Evolutionary conservation across 30 jellyfish, hydroid and myxozoan genomes (phyloP).

Genomic region (Morbakka virulenta): DNA sequence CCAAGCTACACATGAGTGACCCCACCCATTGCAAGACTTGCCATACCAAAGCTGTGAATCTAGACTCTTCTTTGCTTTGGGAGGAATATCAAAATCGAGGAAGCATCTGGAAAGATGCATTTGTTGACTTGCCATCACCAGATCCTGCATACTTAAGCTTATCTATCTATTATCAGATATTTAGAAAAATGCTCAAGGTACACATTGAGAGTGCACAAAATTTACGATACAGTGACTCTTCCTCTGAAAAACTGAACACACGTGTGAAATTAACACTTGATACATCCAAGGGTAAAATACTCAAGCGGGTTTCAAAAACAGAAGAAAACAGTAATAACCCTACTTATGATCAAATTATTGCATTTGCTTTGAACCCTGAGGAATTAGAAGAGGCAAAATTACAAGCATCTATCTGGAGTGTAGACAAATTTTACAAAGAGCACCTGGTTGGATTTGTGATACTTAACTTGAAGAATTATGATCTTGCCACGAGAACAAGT

Average conservation of each 20-base stretch:
- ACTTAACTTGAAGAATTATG: conserved; percentile 23
- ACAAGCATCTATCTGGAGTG: conserved; percentile 57
- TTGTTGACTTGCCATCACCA: too few relatives aligned
- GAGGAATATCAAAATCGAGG: too few relatives aligned
- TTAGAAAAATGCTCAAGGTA: too few relatives aligned
- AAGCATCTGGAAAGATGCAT: too few relatives aligned
- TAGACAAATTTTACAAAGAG: conserved; percentile 63
- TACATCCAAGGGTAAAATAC: conserved; percentile 47
- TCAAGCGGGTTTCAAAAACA: conserved; percentile 24
- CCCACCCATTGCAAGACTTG: too few relatives aligned
- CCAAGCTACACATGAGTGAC: too few relatives aligned
- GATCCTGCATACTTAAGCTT: too few relatives aligned
- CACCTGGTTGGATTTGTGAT: conserved; percentile 46
- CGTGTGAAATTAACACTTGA: conserved; percentile 28
- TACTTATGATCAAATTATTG: conserved; percentile 40
- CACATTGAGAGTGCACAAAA: too few relatives aligned
- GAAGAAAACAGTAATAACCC: conserved; percentile 49
- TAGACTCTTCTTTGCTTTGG: too few relatives aligned
- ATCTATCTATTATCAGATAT: too few relatives aligned
- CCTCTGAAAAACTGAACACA: conserved; percentile 36
- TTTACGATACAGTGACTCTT: too few relatives aligned
- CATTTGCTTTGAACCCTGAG: conserved; percentile 45
- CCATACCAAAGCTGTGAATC: too few relatives aligned
- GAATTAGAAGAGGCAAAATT: conserved; percentile 48
- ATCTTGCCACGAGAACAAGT: conserved; percentile 42